Base-by-base conservation (phyloP, 2,888 invertebrate genomes). In the Lepeophtheirus nordmannii region DNA sequence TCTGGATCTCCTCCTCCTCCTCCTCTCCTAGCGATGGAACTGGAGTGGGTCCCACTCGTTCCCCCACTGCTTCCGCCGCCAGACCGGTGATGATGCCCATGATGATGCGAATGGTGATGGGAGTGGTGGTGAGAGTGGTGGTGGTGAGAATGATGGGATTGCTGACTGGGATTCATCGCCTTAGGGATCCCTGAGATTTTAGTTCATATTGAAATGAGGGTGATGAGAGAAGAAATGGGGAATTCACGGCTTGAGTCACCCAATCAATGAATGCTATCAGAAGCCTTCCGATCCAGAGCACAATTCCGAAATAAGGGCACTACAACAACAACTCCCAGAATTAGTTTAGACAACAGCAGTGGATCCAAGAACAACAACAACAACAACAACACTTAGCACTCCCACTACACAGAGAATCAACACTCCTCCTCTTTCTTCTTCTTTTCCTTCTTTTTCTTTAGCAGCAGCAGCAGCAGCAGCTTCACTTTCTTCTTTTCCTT, bases 81-180 rank as follows among this genome's bases (percentile, higher is more conserved):
- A 30, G 30, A 30, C 7, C 37, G 30, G 14, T 59, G 30, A 59
- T 59, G 59, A 20, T 59, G 30, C 22, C 39, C 38, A n/a, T 62
- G 62, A 62, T 62, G 62, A 39, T 62, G 62, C 1, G 56, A 39
- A 62, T 11, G 14, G 38, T 62, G 62, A 62, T 62, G 62, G 11
- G 11, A 38, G 14, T 62, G 62, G 39, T 62, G 62, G 38, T 62
- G 62, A 39, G 30, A 39, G 17, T 62, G 62, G 38, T 53, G 39
- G 17, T 11, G 62, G 37, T 59, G 59, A n/a, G n/a, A 22, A n/a
- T 58, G 20, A 10, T 1, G 22, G n/a, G 59, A 20, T 10, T 59
- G 23, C 59, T 10, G 1, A 38, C 14, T 20, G 20, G 30, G 22
- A 22, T 9, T n/a, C 17, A 9, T n/a, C 17, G 20, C 12, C 46